Base-by-base conservation (phyloP, 2,797 vertebrate genomes). In the Natrix natrix region DNA sequence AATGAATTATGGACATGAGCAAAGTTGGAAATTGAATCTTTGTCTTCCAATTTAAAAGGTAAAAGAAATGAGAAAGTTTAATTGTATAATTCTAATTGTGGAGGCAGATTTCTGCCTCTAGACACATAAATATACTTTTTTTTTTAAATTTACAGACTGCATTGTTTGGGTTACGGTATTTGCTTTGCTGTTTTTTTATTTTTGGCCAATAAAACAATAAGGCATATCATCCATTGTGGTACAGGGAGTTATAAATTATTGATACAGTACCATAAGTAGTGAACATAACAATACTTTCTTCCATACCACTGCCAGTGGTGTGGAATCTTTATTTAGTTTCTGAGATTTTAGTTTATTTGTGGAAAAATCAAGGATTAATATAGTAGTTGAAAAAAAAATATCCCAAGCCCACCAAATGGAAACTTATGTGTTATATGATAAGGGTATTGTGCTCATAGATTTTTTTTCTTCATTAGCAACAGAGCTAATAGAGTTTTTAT, bases 181-280 rank as follows among this genome's bases (percentile, higher is more conserved):
- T 6, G 10, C 16, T 90, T 94, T 63, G 13, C 60, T 63, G 88
- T 93, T 56, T 93, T 89, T 90, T 90, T 93, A 88, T 90, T 28
- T 89, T 95, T 92, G 95, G 91, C 92, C 95, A 96, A 60, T 94
- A 96, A 97, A 96, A 96, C 78, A 87, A 88, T 92, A 90, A 0
- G 24, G 90, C 90, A 95, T 94, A 94, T 95, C 93, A 92, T 61
- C 93, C 93, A 43, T 90, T 93, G 90, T 92, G 90, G 90, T 91
- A n/a, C 63, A 66, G 63, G 63, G 12, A 66, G 26, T 66, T 28
- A 37, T 43, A 43, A 43, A 43, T 43, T 43, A 43, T 43, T 43
- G 43, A 43, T 43, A 43, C 43, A 43, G 43, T 43, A 43, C 43
- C 43, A 43, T 43, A 43, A 43, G 43, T 43, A 43, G 43, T 43